A percentile compares a stretch with the other conserved stretches of the same genome.
Evolutionary conservation across 2,797 vertebrate species (phyloP).

Genomic region (Neosalanx taihuensis): DNA sequence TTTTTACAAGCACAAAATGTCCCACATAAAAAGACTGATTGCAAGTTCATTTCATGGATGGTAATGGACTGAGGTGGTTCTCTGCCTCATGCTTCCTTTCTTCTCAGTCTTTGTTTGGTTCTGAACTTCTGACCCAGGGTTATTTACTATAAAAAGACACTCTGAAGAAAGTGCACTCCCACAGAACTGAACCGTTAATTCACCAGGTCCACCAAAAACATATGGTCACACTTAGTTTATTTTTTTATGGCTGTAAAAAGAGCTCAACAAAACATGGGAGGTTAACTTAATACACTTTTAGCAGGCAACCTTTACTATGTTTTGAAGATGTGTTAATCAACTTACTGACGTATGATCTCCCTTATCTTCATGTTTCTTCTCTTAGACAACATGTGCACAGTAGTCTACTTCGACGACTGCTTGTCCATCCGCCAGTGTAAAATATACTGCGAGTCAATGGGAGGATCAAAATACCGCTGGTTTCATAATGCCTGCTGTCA

Average conservation of each 20-base stretch:
- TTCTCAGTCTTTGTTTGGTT: conserved; percentile 39
- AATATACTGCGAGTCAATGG: conserved; percentile 97
- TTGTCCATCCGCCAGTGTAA: conserved; percentile 98
- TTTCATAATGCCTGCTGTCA: conserved; percentile 99
- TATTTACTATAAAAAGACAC: conserved; percentile 44
- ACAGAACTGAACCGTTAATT: conserved; percentile 48
- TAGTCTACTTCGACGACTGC: conserved; percentile 98
- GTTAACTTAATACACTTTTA: conserved; percentile 35
- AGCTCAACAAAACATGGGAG: conserved; percentile 24
- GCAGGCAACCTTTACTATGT: conserved; percentile 16
- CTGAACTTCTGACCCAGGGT: conserved; percentile 31
- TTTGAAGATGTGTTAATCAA: not conserved
- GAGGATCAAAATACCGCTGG: conserved; percentile 98
- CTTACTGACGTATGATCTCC: conserved; percentile 40
- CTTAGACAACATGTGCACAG: conserved; percentile 93
- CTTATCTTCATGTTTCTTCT: conserved; percentile 10
- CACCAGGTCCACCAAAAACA: conserved; percentile 49
- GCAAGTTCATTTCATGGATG: conserved; percentile 13
- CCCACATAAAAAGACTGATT: not conserved
- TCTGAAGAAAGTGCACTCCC: conserved; percentile 39
- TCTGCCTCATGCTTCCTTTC: conserved; percentile 5
- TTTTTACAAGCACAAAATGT: not conserved
- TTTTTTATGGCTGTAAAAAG: conserved; percentile 41
- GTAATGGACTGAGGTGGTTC: conserved; percentile 21
- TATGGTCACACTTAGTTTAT: conserved; percentile 45